Base-by-base conservation (phyloP, 2,797 vertebrate species). In the Neostethus bicornis region DNA sequence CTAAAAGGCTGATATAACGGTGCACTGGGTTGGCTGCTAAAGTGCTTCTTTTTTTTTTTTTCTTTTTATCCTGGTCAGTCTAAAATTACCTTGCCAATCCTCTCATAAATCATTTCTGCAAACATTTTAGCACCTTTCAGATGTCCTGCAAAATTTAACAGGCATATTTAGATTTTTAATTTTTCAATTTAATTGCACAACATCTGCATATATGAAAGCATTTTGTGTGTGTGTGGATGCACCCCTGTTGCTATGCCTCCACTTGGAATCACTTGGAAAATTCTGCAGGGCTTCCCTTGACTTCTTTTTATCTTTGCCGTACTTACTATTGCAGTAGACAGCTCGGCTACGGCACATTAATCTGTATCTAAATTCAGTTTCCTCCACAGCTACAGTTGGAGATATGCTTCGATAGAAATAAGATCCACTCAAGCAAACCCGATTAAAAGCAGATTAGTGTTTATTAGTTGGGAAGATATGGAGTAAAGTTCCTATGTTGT, bases 1-100 rank as follows among this genome's bases (percentile, higher is more conserved):
- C 43, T 58, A 39, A 75, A 64, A 70, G 52, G 54, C 51, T 70
- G 64, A 73, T 59, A 74, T 35, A 67, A 63, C 70, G 16, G 34
- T 55, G 58, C 62, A 77, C 53, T 51, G 80, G 73, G 77, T 76
- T 64, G 48, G 25, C 70, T 70, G 47, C 60, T 51, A 59, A 67
- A 51, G 46, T 54, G 48, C 28, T 57, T n/a, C n/a, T n/a, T n/a
- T n/a, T n/a, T n/a, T n/a, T n/a, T n/a, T n/a, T n/a, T n/a, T n/a
- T n/a, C 8, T 56, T 72, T 76, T 80, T 58, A n/a, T 5, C 1
- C 2, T 34, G 34, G 16, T 38, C 51, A 46, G 23, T 74, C 55
- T 78, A 41, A 69, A 82, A 79, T 70, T 51, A 72, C 72, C 47
- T 19, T 12, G 11, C 42, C 58, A 51, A 21, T 57, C 51, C 12